These are phyloP conservation scores for Icerya purchasi DNA, from an alignment of 2,888 invertebrate genomes.

Conservation along the genomic window DNA sequence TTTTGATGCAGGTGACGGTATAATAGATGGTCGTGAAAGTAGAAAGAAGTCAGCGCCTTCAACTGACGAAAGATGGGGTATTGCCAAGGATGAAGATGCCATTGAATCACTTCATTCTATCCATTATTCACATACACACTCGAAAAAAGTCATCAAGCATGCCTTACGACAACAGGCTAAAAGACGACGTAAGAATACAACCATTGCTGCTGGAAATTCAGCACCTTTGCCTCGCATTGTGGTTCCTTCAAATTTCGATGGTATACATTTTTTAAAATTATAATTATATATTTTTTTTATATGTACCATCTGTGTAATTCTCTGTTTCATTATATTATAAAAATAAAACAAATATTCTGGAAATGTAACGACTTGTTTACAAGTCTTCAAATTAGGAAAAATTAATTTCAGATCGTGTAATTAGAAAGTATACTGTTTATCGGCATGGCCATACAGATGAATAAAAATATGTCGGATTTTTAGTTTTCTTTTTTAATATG, in stretches of 20 bases:
- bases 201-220: slow-evolving; percentile 36
- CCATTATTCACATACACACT: slow-evolving; percentile 24
- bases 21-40: slow-evolving; percentile 11
- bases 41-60: slow-evolving; percentile 6
- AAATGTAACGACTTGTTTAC: no score
- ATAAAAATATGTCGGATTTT: no score
- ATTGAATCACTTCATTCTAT: slow-evolving; percentile 10
- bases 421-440: no score
- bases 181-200: slow-evolving; percentile 56
- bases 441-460: no score
- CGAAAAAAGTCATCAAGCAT: slow-evolving; percentile 50
- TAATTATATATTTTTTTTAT: no score
- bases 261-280: no score
- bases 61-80: slow-evolving; percentile 16
- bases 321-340: no score
- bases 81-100: slow-evolving; percentile 14
- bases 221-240: slow-evolving; percentile 46
- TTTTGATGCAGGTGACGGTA: not conserved
- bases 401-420: no score
- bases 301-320: no score
- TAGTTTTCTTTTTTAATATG: no score
- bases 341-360: no score
- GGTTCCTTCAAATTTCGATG: slow-evolving; percentile 11
- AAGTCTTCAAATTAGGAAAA: no score
- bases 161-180: slow-evolving; percentile 55